phyloP scores from a whole-genome alignment of 2,113 vertebrate species.

The Syngnathus typhle region DNA sequence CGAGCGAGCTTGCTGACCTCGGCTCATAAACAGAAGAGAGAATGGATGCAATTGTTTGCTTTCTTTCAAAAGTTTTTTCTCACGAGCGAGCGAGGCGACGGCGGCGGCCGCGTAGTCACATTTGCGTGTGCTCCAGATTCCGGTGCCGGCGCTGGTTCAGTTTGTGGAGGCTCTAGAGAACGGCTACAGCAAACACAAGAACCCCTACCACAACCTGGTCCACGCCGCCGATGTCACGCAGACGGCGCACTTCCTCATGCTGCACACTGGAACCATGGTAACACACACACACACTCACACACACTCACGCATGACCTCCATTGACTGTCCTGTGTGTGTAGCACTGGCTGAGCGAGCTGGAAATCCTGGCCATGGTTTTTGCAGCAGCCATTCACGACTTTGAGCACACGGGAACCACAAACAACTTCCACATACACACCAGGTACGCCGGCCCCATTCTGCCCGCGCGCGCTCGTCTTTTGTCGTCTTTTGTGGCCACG shows the following conservation, averaged over 20 bases:
- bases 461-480: no score
- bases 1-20: no score
- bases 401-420: slow-evolving; percentile 97
- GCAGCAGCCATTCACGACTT: slow-evolving; percentile 97
- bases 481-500: no score
- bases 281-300: neutral
- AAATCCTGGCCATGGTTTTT: slow-evolving; percentile 97
- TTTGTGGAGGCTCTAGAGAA: slow-evolving; percentile 94
- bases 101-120: neutral
- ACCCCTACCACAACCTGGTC: slow-evolving; percentile 96
- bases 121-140: slow-evolving; percentile 74
- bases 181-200: slow-evolving; percentile 96
- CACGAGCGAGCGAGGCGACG: neutral
- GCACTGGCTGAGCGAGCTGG: slow-evolving; percentile 99
- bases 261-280: slow-evolving; percentile 95
- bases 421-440: slow-evolving; percentile 98
- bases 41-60: no score
- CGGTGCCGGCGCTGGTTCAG: slow-evolving; percentile 85
- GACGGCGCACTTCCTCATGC: slow-evolving; percentile 96
- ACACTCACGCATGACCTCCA: no score
- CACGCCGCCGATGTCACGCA: slow-evolving; percentile 97
- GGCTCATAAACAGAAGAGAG: no score
- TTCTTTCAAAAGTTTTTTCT: no score
- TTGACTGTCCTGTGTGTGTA: slow-evolving; percentile 54
- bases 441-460: slow-evolving; percentile 65